Base-by-base conservation (phyloP, 2,888 invertebrate genomes). In the Nasonia oneida region DNA sequence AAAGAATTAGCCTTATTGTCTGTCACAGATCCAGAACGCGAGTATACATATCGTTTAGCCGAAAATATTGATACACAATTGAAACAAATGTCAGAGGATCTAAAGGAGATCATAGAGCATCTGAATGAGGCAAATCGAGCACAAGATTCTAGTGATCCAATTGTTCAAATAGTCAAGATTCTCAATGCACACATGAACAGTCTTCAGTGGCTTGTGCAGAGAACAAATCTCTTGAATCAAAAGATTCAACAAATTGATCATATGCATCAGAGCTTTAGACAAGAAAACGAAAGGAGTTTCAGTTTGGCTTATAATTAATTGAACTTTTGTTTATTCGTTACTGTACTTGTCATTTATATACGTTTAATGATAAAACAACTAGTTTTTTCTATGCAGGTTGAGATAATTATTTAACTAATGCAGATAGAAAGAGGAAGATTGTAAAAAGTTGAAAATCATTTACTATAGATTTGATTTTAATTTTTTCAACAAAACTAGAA, bases 151-250 rank as follows among this genome's bases (percentile, higher is more conserved):
- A 96, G 96, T 88, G 98, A 98, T 94, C 98, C 98, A 0, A 96
- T 98, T 76, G 96, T 97, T 12, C 98, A 98, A 94, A 97, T 99
- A 89, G 97, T 98, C 0, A 97, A 97, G 89, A 98, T 99, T 88
- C 94, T 99, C 4, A 99, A 98, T 94, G 98, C 98, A 0, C 99
- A 99, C 92, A 98, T 98, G 97, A 98, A 98, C 75, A 98, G 98
- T 0, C 95, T 99, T 91, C 98, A 98, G 90, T 99, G 98, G 98
- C 96, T 99, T 70, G 98, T 99, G 92, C 96, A 96, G 88, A 97
- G 97, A 83, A 96, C 98, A 5, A 95, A 96, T 0, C 95, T 96
- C 87, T 96, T 98, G 61, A 96, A 96, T 33, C 95, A 96, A 39
- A 97, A 97, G 90, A 94, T 98, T 77, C 98, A 98, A 90, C 97